Base-by-base conservation (phyloP, 2,797 vertebrate species). In the Muraenolepis orangiensis region DNA sequence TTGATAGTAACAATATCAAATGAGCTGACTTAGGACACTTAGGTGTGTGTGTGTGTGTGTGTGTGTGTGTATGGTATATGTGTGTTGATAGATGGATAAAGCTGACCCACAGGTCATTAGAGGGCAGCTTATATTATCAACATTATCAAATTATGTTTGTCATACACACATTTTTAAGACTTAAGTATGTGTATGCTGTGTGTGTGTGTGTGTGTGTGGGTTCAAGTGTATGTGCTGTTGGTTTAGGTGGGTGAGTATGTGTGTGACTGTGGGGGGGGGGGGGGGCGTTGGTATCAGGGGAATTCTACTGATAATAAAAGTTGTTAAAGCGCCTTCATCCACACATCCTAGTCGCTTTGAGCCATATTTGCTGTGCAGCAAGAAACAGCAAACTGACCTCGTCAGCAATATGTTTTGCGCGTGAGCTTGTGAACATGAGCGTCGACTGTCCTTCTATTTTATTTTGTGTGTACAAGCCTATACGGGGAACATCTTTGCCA, bases 121-220 rank as follows among this genome's bases (percentile, higher is more conserved):
- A 78, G 79, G 68, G 80, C 80, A 84, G 77, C 72, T 76, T 74
- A 66, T 78, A 57, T 77, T 77, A 46, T 46, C 79, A 66, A 42
- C 61, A 81, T 73, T 32, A 72, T 18, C 51, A 79, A 78, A 80
- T 69, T 73, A 12, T 74, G 68, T 46, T 13, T 46, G 40, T 46
- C n/a, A n/a, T n/a, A n/a, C n/a, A n/a, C n/a, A n/a, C n/a, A n/a
- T n/a, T n/a, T 51, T 51, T 5, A 20, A 20, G 8, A 34, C 3
- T 34, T 3, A 3, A 34, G 3, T 42, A 2, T 13, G 40, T 42
- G 40, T 4, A 13, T 42, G 11, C 11, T 42, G 40, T 4, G 40
- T 42, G 12, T 42, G 40, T 42, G 40, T 42, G 40, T 42, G 40
- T 42, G 40, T 42, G 40, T 42, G 40, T 42, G 40, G 13, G 40